Evolutionary conservation across 2,797 vertebrate species (phyloP), one percentile per base, ranked within the genome.

Genomic region (Thunnus albacares): DNA sequence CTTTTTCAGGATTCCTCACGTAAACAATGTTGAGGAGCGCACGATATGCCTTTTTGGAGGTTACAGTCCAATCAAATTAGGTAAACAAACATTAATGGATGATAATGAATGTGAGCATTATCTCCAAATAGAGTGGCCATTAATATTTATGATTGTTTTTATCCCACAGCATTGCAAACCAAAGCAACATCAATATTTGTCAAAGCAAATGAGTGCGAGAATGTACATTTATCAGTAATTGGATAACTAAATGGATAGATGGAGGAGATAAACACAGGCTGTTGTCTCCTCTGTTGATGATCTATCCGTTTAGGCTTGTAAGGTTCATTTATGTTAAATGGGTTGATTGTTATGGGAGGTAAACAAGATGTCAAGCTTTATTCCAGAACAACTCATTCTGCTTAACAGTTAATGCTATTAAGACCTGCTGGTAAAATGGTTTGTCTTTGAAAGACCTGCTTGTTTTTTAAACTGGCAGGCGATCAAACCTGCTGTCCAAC

Each of bases 81-180:
- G 76, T 80, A 92, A 92, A 94, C 93, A 92, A 92, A 92, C 85
- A 87, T 87, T 90, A 91, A 92, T 85, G 79, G 89, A 90, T 65
- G 81, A 86, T 90, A 91, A 94, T 92, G 79, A 92, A 92, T 88
- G 86, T 68, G 77, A 79, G 87, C 77, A 85, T 89, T 84, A 93
- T 90, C 88, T 82, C 68, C 55, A 76, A 88, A 90, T 55, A 77
- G 79, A 88, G 79, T 86, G 82, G 49, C 71, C 88, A 90, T 92
- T 90, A 92, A 91, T 91, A 92, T 87, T 85, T 61, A 89, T 93
- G 84, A 85, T 73, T 81, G 82, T 81, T 87, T 90, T 86, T 53
- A 85, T 87, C 67, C 68, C 33, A 51, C 20, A 47, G 38, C 85
- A 79, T 85, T 74, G 77, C 70, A 83, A 84, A 76, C 47, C 68